Base-by-base conservation (phyloP, 2,797 vertebrate species). In the Myripristis murdjan region DNA sequence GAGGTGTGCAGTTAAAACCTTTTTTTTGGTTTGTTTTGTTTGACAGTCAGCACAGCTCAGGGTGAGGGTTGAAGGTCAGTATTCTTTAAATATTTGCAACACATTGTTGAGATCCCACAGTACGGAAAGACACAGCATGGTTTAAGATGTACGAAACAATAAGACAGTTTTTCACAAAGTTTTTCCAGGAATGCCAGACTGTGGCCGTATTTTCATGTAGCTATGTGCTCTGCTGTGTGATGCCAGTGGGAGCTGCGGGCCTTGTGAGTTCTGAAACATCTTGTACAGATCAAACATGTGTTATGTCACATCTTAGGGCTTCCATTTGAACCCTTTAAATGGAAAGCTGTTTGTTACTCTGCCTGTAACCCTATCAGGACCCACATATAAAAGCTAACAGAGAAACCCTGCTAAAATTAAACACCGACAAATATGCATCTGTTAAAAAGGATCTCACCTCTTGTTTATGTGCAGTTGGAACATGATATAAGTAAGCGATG, bases 211-310 rank as follows among this genome's bases (percentile, higher is more conserved):
- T n/a, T 6, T 16, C 1, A 6, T 23, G 43, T 31, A 56, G 12
- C 7, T 20, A 15, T 16, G 9, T 10, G 8, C n/a, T n/a, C 15
- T n/a, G 16, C 41, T 41, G 23, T 11, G 46, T 48, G 46, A 48
- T 20, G 44, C 35, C n/a, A 58, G 20, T 20, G 18, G 46, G n/a
- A 37, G 28, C 9, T 0, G 4, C 11, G 10, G 37, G n/a, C 26
- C 31, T 54, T 46, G n/a, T 6, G 0, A 35, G 2, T 0, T 16
- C 6, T 43, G 37, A 26, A 63, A 73, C 61, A 41, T 56, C 24
- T 41, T 54, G 22, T 31, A 31, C 22, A 47, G 18, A 12, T 83
- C 41, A 49, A 64, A 55, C 41, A 12, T 6, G 8, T 28, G 37
- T 54, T 26, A 14, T 6, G 12, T 20, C 33, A 57, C 5, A 35